Base-by-base conservation (phyloP, 2,888 invertebrate species). In the Dasypogon diadema region DNA sequence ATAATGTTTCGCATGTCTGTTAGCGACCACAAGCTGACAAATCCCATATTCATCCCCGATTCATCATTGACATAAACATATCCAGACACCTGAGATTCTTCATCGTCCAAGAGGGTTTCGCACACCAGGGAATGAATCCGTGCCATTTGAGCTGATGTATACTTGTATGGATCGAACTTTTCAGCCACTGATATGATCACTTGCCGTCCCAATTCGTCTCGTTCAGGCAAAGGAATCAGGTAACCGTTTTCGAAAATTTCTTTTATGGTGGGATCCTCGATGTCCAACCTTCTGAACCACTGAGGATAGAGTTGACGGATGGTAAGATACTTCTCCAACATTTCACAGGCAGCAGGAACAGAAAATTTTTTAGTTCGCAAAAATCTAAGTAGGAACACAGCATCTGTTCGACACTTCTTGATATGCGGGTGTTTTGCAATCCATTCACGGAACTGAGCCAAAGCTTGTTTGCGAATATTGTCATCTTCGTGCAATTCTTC, bases 331-430 rank as follows among this genome's bases (percentile, higher is more conserved):
- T 93, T 90, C 84, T 96, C 95, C 79, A 97, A 85, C 91, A 96
- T 93, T 78, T 94, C 93, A 81, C 95, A 94, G 0, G 96, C 92
- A 83, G 93, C 90, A 0, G 93, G 93, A 18, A 96, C 90, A 37
- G 93, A 93, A 86, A 93, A 96, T 84, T 96, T 96, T 85, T 95
- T 94, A 54, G 94, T 94, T 46, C 96, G 89, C 12, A 96, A 89
- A 82, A 96, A 96, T 56, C 96, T 89, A 51, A 96, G 87, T 14
- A 96, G 88, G 83, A 97, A 96, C 5, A 92, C 90, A 0, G 93
- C 87, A 83, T 96, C 95, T 89, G 93, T 93, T 78, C 95, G 89
- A 84, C 95, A 95, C 81, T 90, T 91, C 81, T 90, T 92, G 79
- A 96, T 96, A 75, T 91, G 89, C 0, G 93, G 92, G 86, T 95